Evolutionary conservation across 2,888 invertebrate species (phyloP).

Genomic region (Augochlorella aurata): DNA sequence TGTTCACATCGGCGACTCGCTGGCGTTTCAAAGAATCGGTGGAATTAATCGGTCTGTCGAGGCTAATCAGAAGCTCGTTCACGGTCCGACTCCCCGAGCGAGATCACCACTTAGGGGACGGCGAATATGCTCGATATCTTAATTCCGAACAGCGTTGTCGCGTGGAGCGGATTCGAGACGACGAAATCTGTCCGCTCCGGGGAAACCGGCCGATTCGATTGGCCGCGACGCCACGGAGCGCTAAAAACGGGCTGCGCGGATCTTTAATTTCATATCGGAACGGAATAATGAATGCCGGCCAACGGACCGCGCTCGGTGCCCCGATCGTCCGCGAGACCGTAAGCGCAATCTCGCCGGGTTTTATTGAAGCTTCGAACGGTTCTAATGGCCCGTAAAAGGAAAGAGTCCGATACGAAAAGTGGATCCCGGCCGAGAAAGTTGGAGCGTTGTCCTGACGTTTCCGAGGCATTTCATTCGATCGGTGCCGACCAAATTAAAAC

Average conservation of each 20-base stretch:
- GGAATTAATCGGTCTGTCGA: constrained; percentile 63
- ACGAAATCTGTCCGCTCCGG: constrained; percentile 11
- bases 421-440: constrained; percentile 26
- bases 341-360: constrained; percentile 52
- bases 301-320: constrained; percentile 12
- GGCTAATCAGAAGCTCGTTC: constrained; percentile 55
- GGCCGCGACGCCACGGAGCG: constrained; percentile 16
- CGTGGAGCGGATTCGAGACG: constrained; percentile 39
- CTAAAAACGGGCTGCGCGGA: constrained; percentile 30
- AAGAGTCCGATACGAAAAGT: constrained; percentile 48
- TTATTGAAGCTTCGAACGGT: constrained; percentile 52
- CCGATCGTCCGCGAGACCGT: constrained; percentile 36
- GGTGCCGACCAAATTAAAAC: constrained; percentile 32
- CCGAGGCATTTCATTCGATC: constrained; percentile 38
- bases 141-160: constrained; percentile 56
- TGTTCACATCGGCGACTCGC: constrained; percentile 40
- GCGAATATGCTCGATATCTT: constrained; percentile 63
- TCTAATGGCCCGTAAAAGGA: constrained; percentile 55
- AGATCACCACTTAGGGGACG: constrained; percentile 60
- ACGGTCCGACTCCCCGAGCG: constrained; percentile 28
- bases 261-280: constrained; percentile 51
- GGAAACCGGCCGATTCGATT: constrained; percentile 38
- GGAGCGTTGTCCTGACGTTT: constrained; percentile 1
- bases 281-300: constrained; percentile 40
- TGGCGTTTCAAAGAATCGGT: constrained; percentile 60